phyloP scores from a whole-genome alignment of 2,888 invertebrate genomes.

The Phlogophora meticulosa region DNA sequence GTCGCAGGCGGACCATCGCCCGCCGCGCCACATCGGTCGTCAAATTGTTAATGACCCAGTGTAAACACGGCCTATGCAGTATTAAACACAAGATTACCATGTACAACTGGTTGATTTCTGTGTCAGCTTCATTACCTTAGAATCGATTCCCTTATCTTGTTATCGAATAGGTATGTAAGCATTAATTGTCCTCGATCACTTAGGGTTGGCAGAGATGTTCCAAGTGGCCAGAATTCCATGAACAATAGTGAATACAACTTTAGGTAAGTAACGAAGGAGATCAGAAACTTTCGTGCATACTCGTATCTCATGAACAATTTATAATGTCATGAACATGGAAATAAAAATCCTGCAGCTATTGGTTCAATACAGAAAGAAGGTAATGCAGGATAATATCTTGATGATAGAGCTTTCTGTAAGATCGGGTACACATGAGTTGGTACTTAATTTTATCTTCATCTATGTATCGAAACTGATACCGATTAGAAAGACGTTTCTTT shows the following conservation, averaged over 20 bases:
- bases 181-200: constrained; percentile 50
- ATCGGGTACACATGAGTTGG: too few relatives aligned
- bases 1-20: too few relatives aligned
- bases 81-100: constrained; percentile 55
- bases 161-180: constrained; percentile 55
- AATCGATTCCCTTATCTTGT: constrained; percentile 59
- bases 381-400: too few relatives aligned
- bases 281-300: neutral
- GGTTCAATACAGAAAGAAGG: too few relatives aligned
- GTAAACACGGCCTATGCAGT: constrained; percentile 26
- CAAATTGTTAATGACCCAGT: constrained; percentile 9
- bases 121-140: constrained; percentile 61
- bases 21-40: too few relatives aligned
- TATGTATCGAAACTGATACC: too few relatives aligned
- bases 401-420: too few relatives aligned
- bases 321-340: too few relatives aligned
- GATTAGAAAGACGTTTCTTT: too few relatives aligned
- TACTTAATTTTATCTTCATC: too few relatives aligned
- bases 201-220: constrained; percentile 38
- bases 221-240: neutral
- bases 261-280: neutral
- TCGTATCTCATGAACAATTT: too few relatives aligned
- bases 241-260: neutral
- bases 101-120: constrained; percentile 57
- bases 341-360: too few relatives aligned